Evolutionary conservation across 2,888 invertebrate genomes (phyloP).

Genomic region (Fragum fragum): DNA sequence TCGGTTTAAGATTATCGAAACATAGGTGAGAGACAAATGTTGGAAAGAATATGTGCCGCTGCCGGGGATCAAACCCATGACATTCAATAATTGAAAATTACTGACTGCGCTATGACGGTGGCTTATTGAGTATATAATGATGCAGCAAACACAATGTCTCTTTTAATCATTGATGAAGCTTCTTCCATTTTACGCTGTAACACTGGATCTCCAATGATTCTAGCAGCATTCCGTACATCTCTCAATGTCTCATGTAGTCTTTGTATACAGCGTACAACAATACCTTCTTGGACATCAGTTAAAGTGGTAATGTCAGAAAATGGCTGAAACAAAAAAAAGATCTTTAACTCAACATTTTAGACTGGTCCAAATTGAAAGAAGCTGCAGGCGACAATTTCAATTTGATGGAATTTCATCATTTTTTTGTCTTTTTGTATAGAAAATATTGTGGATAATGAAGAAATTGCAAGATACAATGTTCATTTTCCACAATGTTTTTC

Average conservation of each 20-base stretch:
- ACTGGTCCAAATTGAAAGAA: not conserved
- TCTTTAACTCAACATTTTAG: not conserved
- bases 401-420: too few species aligned
- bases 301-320: constrained; percentile 97
- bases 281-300: constrained; percentile 98
- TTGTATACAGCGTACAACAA: constrained; percentile 98
- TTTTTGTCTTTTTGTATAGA: too few species aligned
- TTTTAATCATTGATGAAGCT: constrained; percentile 95
- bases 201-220: constrained; percentile 96
- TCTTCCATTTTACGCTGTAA: constrained; percentile 98
- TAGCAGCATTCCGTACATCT: constrained; percentile 96
- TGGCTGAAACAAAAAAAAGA: constrained; percentile 87
- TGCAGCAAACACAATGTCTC: constrained; percentile 99
- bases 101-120: too few species aligned
- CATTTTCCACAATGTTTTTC: too few species aligned
- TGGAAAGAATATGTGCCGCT: too few species aligned
- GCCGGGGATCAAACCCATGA: too few species aligned
- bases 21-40: too few species aligned
- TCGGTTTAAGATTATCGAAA: too few species aligned
- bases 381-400: too few species aligned
- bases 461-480: too few species aligned
- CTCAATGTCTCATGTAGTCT: constrained; percentile 96
- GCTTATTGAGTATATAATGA: constrained; percentile 92
- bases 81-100: too few species aligned
- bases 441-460: too few species aligned